These are phyloP conservation scores for Megalops atlanticus DNA, from an alignment of 2,113 vertebrate genomes.

Conservation along the genomic window DNA sequence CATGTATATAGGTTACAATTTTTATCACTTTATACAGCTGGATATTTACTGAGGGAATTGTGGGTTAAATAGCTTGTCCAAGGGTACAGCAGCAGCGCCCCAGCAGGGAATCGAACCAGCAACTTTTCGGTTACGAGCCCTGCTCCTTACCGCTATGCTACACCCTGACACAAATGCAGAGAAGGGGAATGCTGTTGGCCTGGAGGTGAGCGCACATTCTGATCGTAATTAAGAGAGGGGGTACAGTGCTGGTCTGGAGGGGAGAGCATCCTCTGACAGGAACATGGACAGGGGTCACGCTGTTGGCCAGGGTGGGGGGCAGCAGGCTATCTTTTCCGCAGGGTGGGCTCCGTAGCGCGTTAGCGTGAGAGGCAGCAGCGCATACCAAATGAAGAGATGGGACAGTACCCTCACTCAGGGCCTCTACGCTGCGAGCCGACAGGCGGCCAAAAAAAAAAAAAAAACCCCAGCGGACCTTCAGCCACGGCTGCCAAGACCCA, in stretches of 20 bases:
- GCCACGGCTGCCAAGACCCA: not conserved
- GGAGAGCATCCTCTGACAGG: too few species aligned
- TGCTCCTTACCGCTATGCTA: too few species aligned
- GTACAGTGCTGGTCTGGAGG: too few species aligned
- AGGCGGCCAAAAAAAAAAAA: not conserved
- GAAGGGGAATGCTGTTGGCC: not conserved
- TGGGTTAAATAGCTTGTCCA: too few species aligned
- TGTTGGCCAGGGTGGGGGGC: too few species aligned
- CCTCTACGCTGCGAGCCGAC: not conserved
- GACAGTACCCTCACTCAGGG: not conserved
- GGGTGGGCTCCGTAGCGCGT: not conserved
- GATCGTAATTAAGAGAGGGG: not conserved
- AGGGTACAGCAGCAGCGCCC: too few species aligned
- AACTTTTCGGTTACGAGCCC: too few species aligned
- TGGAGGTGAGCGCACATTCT: not conserved
- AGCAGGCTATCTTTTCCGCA: not conserved
- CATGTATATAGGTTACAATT: too few species aligned
- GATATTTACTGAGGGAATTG: too few species aligned
- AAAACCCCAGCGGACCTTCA: slow-evolving; percentile 7
- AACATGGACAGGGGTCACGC: too few species aligned
- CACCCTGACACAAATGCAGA: not conserved
- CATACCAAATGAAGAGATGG: not conserved
- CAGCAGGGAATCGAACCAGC: too few species aligned
- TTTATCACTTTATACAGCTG: too few species aligned
- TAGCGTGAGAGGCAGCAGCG: not conserved